A percentile compares a stretch with the other conserved stretches of the same genome.
These are phyloP conservation scores for Sebastes hubbsi DNA, from an alignment of 2,797 vertebrate genomes.

Conservation along the genomic window DNA sequence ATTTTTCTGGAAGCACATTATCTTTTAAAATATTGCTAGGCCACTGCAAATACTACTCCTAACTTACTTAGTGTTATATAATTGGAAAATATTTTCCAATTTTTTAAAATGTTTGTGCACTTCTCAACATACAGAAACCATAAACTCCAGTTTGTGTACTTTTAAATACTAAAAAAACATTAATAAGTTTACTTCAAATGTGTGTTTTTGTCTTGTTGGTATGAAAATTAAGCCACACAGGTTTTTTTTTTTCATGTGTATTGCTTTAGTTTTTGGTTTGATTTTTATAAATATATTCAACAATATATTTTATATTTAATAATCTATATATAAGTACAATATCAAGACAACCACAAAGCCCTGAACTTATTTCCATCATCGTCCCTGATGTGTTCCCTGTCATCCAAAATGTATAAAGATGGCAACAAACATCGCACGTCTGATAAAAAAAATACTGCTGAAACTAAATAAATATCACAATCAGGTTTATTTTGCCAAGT, in stretches of 20 bases:
- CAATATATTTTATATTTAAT: background rate
- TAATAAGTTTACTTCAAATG: background rate
- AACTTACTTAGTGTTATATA: background rate
- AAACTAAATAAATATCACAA: background rate
- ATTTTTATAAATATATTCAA: background rate
- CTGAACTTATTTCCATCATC: background rate
- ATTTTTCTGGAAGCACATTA: background rate
- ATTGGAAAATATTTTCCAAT: background rate
- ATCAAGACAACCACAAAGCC: background rate
- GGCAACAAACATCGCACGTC: background rate
- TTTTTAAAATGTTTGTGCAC: too few relatives aligned
- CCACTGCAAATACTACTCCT: background rate
- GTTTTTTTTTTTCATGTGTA: background rate
- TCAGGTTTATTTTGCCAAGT: too few relatives aligned
- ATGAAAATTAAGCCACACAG: background rate
- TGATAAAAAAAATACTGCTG: background rate
- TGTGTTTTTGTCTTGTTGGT: too few relatives aligned
- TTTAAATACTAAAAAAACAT: background rate
- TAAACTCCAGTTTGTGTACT: background rate
- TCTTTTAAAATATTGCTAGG: background rate
- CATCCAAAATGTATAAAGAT: background rate
- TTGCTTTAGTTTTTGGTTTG: background rate
- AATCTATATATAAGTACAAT: background rate
- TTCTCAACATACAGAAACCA: background rate
- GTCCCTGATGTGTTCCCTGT: background rate